phyloP scores from a whole-genome alignment of 2,113 vertebrate species.

The Dasypus novemcinctus region DNA sequence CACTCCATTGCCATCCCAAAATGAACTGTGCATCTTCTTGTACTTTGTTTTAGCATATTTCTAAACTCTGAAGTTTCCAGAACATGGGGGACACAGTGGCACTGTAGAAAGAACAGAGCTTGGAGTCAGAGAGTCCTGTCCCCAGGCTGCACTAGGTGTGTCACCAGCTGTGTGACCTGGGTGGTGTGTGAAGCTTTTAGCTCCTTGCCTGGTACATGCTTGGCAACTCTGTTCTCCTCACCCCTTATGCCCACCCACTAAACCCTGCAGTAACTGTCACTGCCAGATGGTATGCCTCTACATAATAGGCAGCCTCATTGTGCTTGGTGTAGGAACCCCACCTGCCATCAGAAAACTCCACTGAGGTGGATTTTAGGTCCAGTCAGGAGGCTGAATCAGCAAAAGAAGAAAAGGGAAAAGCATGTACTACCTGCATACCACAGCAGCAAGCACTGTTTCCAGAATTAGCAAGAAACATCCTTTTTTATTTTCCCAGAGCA shows the following conservation, averaged over 20 bases:
- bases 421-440: no score
- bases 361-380: neutral
- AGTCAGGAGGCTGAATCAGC: neutral
- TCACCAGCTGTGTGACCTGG: neutral
- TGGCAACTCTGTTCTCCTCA: no score
- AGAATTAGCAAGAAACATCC: neutral
- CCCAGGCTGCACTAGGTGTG: neutral
- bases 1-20: neutral
- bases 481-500: neutral
- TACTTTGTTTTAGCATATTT: neutral
- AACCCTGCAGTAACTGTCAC: neutral
- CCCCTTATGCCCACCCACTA: neutral
- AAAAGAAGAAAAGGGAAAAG: neutral
- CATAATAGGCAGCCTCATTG: neutral
- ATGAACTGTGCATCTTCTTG: neutral
- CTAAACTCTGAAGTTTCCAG: neutral
- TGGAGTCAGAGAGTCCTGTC: neutral
- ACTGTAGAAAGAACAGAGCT: neutral
- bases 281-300: conserved; percentile 22
- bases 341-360: no score
- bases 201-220: neutral
- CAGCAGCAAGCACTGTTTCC: neutral
- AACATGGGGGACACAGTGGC: neutral
- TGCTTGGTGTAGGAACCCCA: neutral
- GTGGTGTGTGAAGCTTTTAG: neutral